Conservation (phyloP, 2,113 vertebrate species). For the Pseudorectes ferrugineus region DNA sequence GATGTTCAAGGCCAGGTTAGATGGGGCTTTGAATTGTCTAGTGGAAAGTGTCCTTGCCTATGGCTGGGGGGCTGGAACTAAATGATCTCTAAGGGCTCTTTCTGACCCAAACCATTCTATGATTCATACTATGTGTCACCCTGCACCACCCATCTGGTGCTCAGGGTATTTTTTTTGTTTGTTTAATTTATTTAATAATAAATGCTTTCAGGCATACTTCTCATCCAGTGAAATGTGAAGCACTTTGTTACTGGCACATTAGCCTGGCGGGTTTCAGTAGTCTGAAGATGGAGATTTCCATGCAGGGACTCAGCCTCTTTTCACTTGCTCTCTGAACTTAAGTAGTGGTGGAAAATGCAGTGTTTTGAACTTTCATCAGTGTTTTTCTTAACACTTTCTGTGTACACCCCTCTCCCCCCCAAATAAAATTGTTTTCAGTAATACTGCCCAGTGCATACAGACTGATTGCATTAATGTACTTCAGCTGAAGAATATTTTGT, state of each 20-base stretch:
- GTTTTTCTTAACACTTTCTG: neutral
- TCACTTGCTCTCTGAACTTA: neutral
- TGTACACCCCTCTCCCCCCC: neutral
- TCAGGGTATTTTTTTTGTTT: neutral
- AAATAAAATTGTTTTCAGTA: neutral
- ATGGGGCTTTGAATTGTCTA: neutral
- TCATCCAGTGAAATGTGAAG: neutral
- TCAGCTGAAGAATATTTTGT: neutral
- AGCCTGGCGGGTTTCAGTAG: neutral
- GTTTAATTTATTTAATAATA: neutral
- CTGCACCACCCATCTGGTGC: rapidly evolving
- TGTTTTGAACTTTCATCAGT: neutral
- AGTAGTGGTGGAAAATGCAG: neutral
- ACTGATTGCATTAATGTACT: neutral
- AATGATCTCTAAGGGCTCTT: neutral
- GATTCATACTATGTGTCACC: rapidly evolving
- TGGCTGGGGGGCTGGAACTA: neutral
- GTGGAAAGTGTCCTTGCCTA: neutral
- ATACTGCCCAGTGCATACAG: neutral
- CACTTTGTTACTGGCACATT: neutral
- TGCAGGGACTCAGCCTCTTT: neutral
- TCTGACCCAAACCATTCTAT: neutral
- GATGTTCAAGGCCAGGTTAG: neutral
- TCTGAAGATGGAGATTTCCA: neutral
- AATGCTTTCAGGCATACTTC: neutral